Percentiles rank a stretch among this genome's conserved stretches.
Evolutionary conservation across 2,113 vertebrate genomes (phyloP).

Genomic region (Bubo scandiacus): DNA sequence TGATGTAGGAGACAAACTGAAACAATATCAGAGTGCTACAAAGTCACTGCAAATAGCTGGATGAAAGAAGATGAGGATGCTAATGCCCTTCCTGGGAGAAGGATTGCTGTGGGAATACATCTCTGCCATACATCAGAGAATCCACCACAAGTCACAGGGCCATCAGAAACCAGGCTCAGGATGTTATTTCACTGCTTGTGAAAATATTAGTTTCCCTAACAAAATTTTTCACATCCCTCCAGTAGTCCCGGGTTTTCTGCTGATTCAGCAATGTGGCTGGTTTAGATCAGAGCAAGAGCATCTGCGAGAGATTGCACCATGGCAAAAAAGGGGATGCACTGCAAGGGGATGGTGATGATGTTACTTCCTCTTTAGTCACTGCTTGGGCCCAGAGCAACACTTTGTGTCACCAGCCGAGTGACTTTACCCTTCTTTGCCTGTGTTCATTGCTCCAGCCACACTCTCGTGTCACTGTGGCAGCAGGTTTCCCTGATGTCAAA

Average conservation of each 20-base stretch:
- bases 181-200: neutral
- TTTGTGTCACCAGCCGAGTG: neutral
- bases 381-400: neutral
- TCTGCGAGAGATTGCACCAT: rapidly evolving
- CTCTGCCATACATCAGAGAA: neutral
- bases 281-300: neutral
- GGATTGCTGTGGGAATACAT: neutral
- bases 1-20: neutral
- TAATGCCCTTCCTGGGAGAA: neutral
- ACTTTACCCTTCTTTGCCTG: neutral
- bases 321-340: rapidly evolving
- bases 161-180: neutral
- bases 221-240: neutral
- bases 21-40: neutral
- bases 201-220: neutral
- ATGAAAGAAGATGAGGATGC: neutral
- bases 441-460: neutral
- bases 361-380: neutral
- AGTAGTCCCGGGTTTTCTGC: neutral
- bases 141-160: neutral
- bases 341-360: neutral
- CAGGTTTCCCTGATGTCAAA: neutral
- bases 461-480: rapidly evolving
- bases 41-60: neutral
- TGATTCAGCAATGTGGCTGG: neutral